Conservation (phyloP, 1,140 invertebrate genomes). For the Stenopsyche tienmushanensis region DNA sequence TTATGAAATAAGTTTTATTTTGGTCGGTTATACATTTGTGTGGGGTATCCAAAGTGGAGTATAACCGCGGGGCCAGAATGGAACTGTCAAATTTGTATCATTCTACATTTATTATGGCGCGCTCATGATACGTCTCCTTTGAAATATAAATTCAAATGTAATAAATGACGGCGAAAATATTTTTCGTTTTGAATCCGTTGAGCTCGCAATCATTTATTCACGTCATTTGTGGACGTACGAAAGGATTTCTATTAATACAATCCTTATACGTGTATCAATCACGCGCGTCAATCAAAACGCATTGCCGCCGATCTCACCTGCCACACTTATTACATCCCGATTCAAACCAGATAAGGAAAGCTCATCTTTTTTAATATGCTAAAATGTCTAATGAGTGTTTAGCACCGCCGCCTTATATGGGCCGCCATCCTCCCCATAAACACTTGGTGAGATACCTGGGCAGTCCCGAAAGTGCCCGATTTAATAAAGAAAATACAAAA, state of each 20-base stretch:
- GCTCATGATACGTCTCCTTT: slow-evolving; percentile 10
- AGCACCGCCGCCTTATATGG: too few species aligned
- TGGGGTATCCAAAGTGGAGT: too few species aligned
- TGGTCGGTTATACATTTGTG: too few species aligned
- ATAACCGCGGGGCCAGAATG: background rate
- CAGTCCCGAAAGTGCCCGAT: too few species aligned
- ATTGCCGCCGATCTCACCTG: background rate
- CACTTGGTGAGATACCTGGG: too few species aligned
- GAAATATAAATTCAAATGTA: slow-evolving; percentile 15
- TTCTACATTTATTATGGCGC: slow-evolving; percentile 25
- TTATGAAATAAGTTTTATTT: too few species aligned
- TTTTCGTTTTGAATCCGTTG: slow-evolving; percentile 19
- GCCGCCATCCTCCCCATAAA: too few species aligned
- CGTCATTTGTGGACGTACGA: slow-evolving; percentile 6
- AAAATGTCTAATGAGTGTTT: too few species aligned
- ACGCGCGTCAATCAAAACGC: too few species aligned
- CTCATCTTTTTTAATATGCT: too few species aligned
- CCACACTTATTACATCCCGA: background rate
- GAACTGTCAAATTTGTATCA: slow-evolving; percentile 23
- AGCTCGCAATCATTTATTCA: slow-evolving; percentile 22
- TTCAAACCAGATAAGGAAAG: background rate
- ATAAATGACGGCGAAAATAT: slow-evolving; percentile 21
- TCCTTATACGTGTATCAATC: background rate
- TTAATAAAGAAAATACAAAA: too few species aligned
- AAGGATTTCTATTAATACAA: slow-evolving; percentile 7